A percentile compares a stretch with the other conserved stretches of the same genome.
Conservation (phyloP, 2,797 vertebrate species). For the Aplochiton taeniatus region DNA sequence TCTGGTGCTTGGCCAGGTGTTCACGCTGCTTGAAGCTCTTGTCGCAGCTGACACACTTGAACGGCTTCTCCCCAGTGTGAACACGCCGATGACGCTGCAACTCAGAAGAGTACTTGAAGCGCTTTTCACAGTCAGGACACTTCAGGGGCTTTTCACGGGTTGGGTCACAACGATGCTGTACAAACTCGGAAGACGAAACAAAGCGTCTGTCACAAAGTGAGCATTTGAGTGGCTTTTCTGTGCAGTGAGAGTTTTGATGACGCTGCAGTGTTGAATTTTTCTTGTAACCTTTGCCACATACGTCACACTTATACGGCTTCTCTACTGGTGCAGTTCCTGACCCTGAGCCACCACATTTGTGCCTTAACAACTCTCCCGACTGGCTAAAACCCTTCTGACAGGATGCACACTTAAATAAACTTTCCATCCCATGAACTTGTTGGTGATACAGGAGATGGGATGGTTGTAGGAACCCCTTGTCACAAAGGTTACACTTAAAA, state of each 20-base stretch:
- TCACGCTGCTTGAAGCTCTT: conserved; percentile 98
- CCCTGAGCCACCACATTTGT: conserved; percentile 82
- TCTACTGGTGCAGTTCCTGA: conserved; percentile 66
- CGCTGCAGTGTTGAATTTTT: conserved; percentile 93
- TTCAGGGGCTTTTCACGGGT: conserved; percentile 94
- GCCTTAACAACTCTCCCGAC: conserved; percentile 90
- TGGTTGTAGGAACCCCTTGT: conserved; percentile 93
- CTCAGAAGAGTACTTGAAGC: conserved; percentile 96
- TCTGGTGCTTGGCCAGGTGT: conserved; percentile 96
- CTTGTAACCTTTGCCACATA: conserved; percentile 96
- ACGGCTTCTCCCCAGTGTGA: conserved; percentile 96
- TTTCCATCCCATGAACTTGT: conserved; percentile 93
- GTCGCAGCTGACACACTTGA: conserved; percentile 93
- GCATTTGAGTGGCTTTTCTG: conserved; percentile 93
- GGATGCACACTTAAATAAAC: conserved; percentile 93
- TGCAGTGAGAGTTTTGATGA: conserved; percentile 91
- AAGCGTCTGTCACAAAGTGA: conserved; percentile 94
- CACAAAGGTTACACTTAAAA: conserved; percentile 96
- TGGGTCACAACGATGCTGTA: conserved; percentile 95
- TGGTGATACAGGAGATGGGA: conserved; percentile 94
- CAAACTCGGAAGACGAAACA: conserved; percentile 94
- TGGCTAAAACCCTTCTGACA: conserved; percentile 98
- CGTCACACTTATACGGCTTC: conserved; percentile 92
- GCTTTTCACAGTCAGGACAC: conserved; percentile 95
- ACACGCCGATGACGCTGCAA: conserved; percentile 93